Conservation (phyloP, 2,113 vertebrate genomes). For the Ellobius talpinus region DNA sequence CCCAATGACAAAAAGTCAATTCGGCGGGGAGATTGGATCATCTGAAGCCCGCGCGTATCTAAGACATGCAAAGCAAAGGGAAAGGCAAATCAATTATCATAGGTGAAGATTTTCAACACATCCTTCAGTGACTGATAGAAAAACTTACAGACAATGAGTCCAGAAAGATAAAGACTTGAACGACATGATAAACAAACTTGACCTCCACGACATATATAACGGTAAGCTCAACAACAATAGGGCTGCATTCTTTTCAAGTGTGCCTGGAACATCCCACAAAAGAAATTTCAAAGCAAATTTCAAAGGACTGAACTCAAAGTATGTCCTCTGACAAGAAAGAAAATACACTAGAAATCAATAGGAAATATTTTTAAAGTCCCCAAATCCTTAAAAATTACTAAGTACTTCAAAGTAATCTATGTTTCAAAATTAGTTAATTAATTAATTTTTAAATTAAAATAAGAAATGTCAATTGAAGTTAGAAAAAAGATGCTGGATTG, state of each 20-base stretch:
- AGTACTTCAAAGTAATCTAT: constrained; percentile 28
- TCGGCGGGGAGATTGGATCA: constrained; percentile 47
- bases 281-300: constrained; percentile 50
- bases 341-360: constrained; percentile 51
- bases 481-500: constrained; percentile 42
- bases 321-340: constrained; percentile 16
- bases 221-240: not conserved
- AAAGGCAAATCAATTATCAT: constrained; percentile 34
- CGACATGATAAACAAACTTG: constrained; percentile 42
- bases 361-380: constrained; percentile 50
- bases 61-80: constrained; percentile 63
- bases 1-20: constrained; percentile 14
- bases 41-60: constrained; percentile 23
- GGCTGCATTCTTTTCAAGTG: constrained; percentile 9
- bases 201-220: not conserved
- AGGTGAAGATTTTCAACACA: constrained; percentile 49
- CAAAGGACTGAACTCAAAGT: constrained; percentile 33
- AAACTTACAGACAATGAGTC: constrained; percentile 44
- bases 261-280: constrained; percentile 27
- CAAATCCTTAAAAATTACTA: constrained; percentile 41
- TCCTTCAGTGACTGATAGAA: constrained; percentile 31
- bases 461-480: constrained; percentile 52
- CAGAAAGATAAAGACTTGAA: constrained; percentile 43
- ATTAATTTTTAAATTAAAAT: constrained; percentile 45
- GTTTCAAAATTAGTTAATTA: not conserved